Base-by-base conservation (phyloP, 2,888 invertebrate species). In the Venusia cambrica region DNA sequence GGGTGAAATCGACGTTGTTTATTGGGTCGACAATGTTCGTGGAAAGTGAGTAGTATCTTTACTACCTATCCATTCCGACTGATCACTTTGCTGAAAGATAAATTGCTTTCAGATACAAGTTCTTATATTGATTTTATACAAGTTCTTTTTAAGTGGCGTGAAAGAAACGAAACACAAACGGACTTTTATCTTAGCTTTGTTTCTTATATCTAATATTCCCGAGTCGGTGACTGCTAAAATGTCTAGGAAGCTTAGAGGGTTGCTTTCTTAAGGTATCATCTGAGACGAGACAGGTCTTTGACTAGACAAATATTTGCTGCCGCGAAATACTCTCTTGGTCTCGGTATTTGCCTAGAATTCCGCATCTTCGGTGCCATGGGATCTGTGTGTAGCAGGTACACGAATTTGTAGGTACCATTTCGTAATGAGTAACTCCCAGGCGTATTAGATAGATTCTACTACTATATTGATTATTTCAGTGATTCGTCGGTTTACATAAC, bases 281-380 rank as follows among this genome's bases (percentile, higher is more conserved):
- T 31, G 42, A 44, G 41, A 43, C 46, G 45, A 39, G 37, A 42
- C 48, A 45, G 34, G 39, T 49, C 46, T 46, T 49, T 45, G 49
- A 40, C 46, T 46, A 40, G 42, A 45, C 45, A 49, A 46, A 49
- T 45, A 47, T 49, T 49, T 49, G 44, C 39, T 27, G 32, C 33
- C 37, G 38, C 16, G 35, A 44, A 41, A 34, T 41, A 36, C 28
- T 38, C 25, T 19, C 37, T 36, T 40, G 36, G 43, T 37, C 31
- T 34, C 24, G 46, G 28, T 44, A 44, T 39, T 46, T 40, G 32
- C 32, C 31, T 38, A 35, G 37, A 35, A 48, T 46, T 44, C 35
- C 27, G 33, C 27, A 30, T 39, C 12, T 11, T 8, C 6, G 22
- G 28, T 35, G 13, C 21, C 25, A 21, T 9, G 27, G 9, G 19